Percentiles rank a stretch among this genome's conserved stretches.
Conservation (phyloP, 2,797 vertebrate genomes). For the Gobio occitaniae region DNA sequence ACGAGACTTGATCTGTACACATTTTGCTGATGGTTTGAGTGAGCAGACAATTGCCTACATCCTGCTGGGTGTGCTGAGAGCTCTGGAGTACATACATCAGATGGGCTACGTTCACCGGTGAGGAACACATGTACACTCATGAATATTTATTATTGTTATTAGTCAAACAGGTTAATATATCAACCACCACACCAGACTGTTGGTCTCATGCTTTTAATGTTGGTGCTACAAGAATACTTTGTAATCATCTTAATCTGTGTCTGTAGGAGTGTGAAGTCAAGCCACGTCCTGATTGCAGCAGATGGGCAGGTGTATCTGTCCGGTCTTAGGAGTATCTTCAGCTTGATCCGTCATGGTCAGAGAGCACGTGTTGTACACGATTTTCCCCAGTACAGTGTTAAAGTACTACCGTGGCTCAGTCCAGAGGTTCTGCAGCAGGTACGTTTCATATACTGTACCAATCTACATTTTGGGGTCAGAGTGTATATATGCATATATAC, state of each 20-base stretch:
- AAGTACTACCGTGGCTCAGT: slow-evolving; percentile 97
- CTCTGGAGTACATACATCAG: slow-evolving; percentile 96
- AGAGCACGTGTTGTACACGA: slow-evolving; percentile 92
- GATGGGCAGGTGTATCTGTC: slow-evolving; percentile 96
- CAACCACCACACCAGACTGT: background rate
- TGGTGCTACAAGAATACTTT: background rate
- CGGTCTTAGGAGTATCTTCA: slow-evolving; percentile 93
- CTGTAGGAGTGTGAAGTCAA: slow-evolving; percentile 94
- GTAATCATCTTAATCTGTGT: slow-evolving; percentile 26
- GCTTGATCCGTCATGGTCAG: slow-evolving; percentile 95
- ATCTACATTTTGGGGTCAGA: background rate
- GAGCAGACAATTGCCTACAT: slow-evolving; percentile 96
- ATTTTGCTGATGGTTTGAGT: slow-evolving; percentile 93
- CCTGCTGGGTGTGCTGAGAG: slow-evolving; percentile 90
- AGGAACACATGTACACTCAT: slow-evolving; percentile 10
- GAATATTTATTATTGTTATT: background rate
- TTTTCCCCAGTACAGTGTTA: slow-evolving; percentile 94
- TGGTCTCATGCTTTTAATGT: background rate
- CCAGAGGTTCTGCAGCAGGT: slow-evolving; percentile 98
- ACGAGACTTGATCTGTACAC: slow-evolving; percentile 92
- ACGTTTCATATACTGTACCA: background rate
- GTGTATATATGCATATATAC: no score
- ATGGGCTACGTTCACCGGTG: slow-evolving; percentile 99
- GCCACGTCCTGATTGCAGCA: slow-evolving; percentile 93
- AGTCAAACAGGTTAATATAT: background rate